Evolutionary conservation across 23 tunicate genomes (phyloP).

Genomic region (Diplosoma virens): DNA sequence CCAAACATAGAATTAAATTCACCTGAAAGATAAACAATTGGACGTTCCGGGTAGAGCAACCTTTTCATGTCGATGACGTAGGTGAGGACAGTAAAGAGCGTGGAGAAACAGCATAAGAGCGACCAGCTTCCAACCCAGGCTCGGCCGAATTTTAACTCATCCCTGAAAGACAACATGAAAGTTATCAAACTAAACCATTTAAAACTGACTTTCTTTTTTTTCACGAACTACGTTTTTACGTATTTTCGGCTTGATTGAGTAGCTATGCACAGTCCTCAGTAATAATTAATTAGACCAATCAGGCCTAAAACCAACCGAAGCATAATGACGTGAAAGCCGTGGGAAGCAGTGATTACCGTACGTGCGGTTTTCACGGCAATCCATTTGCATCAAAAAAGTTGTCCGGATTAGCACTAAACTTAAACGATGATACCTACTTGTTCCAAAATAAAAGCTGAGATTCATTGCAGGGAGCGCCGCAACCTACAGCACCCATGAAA

Average conservation of each 20-base stretch:
- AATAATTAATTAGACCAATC: background rate
- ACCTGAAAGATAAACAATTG: slow-evolving; percentile 85
- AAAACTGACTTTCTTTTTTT: too few species aligned
- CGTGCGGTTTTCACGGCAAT: too few species aligned
- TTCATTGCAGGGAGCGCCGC: slow-evolving; percentile 88
- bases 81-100: slow-evolving; percentile 73
- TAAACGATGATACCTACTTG: too few species aligned
- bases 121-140: slow-evolving; percentile 75
- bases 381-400: too few species aligned
- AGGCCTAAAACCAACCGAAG: too few species aligned
- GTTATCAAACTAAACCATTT: background rate
- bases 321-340: background rate
- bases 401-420: too few species aligned
- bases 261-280: background rate
- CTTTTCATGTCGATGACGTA: slow-evolving; percentile 76
- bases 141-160: slow-evolving; percentile 20
- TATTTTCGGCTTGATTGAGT: too few species aligned
- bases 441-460: slow-evolving; percentile 59
- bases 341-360: background rate
- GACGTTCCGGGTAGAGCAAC: slow-evolving; percentile 79
- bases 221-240: too few species aligned
- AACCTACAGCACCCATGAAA: slow-evolving; percentile 65
- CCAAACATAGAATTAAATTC: background rate
- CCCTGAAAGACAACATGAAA: background rate
- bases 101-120: slow-evolving; percentile 58